phyloP scores from a whole-genome alignment of 2,113 vertebrate genomes.

The Athene cunicularia region DNA sequence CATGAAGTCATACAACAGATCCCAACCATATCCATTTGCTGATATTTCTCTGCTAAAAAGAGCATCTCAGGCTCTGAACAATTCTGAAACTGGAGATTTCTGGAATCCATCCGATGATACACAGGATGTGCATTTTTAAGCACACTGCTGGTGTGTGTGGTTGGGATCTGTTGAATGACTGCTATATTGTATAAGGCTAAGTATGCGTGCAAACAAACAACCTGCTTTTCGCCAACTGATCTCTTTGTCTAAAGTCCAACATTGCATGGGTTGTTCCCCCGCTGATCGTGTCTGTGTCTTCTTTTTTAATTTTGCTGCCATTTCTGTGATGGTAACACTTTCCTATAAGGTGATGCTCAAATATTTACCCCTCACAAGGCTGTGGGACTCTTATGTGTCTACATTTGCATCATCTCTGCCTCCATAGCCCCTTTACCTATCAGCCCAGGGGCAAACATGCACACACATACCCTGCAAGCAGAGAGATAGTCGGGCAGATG shows the following conservation, averaged over 20 bases:
- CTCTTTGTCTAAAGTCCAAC: neutral
- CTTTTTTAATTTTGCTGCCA: neutral
- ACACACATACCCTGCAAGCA: neutral
- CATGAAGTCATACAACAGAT: neutral
- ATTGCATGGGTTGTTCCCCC: neutral
- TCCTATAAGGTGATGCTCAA: neutral
- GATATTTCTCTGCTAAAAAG: neutral
- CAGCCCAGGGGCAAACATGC: neutral
- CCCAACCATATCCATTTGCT: neutral
- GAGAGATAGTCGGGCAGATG: neutral
- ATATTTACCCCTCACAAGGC: neutral
- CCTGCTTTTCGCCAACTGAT: neutral
- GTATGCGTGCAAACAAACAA: neutral
- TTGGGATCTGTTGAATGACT: neutral
- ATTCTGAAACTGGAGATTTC: neutral
- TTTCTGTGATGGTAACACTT: neutral
- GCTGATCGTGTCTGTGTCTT: fast-evolving
- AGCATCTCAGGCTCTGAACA: neutral
- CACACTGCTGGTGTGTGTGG: fast-evolving
- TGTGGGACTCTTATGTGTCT: neutral
- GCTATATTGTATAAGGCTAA: neutral
- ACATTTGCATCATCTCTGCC: neutral
- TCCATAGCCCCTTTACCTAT: neutral
- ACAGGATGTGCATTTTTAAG: neutral
- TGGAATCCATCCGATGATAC: neutral